phyloP scores from a whole-genome alignment of 2,797 vertebrate genomes.

The Alectoris magna region DNA sequence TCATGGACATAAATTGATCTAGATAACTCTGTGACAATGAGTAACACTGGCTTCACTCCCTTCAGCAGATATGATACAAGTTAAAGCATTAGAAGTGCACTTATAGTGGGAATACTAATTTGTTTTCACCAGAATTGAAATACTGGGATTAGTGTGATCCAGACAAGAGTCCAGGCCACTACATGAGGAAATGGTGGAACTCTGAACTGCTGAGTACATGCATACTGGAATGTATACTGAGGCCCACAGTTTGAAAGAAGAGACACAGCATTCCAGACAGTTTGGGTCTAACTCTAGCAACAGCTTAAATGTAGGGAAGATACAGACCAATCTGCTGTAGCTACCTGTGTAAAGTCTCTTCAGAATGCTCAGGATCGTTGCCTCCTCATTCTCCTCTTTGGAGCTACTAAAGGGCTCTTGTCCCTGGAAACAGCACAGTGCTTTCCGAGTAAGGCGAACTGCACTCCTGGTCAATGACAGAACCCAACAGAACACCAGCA shows the following conservation, averaged over 20 bases:
- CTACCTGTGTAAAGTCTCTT: constrained; percentile 91
- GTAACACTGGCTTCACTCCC: background rate
- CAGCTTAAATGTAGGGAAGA: background rate
- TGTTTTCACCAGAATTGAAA: background rate
- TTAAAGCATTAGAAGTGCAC: background rate
- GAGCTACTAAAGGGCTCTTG: constrained; percentile 81
- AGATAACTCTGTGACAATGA: background rate
- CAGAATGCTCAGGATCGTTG: constrained; percentile 82
- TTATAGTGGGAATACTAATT: background rate
- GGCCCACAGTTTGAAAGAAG: background rate
- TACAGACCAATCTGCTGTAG: background rate
- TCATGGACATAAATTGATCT: no score
- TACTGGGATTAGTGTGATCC: background rate
- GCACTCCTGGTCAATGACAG: constrained; percentile 82
- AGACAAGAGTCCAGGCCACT: background rate
- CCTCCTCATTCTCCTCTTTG: constrained; percentile 41
- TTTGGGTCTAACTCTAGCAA: background rate
- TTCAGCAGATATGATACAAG: rapidly evolving
- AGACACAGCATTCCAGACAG: background rate
- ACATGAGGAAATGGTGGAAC: background rate
- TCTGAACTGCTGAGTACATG: background rate
- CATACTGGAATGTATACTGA: background rate
- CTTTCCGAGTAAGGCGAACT: constrained; percentile 82
- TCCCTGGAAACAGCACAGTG: constrained; percentile 80
- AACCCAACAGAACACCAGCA: background rate